Evolutionary conservation across 2,888 invertebrate species (phyloP), one percentile per base, ranked within the genome.

Genomic region (Ormyrus nitidulus): DNA sequence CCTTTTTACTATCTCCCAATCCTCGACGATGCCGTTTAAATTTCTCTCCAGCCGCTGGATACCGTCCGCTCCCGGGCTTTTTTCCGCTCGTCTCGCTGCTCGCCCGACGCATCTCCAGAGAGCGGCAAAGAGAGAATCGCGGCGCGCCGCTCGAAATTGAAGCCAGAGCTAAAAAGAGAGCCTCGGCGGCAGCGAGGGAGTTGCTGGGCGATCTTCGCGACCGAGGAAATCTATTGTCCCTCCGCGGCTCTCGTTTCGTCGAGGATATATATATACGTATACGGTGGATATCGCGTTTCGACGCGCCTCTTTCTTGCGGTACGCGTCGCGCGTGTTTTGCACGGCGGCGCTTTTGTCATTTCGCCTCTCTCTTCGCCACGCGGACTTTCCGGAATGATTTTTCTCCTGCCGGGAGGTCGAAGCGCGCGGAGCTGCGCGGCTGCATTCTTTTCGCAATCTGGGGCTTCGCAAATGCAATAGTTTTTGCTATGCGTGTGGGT

Each of bases 221-320:
- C 19, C 44, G 61, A 62, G 53, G 46, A 19, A 56, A 65, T 54
- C 56, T n/a, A 73, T 73, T 73, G 73, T 65, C 46, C 49, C 56
- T 56, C 64, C 34, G 34, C 34, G 54, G 13, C 73, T 65, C 56
- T 73, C 56, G 56, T 73, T 73, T 73, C 64, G 54, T 3, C 34
- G 34, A 34, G 34, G 34, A 34, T 34, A 0, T 34, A 34, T 3
- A 34, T 34, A 3, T 34, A 2, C 34, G 34, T 2, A 2, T 34
- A 19, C 19, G 19, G 34, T 2, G 34, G 19, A 64, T 65, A 73
- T 73, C 64, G 54, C 48, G 70, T 70, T 58, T 70, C 70, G 70
- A 58, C 10, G 19, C 58, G 59, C 48, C 13, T 66, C 65, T 49
- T 34, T 34, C 34, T 34, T 34, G 34, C 34, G 34, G 34, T 34